Base-by-base conservation (phyloP, 2,888 invertebrate genomes). In the Drosophila merina region DNA sequence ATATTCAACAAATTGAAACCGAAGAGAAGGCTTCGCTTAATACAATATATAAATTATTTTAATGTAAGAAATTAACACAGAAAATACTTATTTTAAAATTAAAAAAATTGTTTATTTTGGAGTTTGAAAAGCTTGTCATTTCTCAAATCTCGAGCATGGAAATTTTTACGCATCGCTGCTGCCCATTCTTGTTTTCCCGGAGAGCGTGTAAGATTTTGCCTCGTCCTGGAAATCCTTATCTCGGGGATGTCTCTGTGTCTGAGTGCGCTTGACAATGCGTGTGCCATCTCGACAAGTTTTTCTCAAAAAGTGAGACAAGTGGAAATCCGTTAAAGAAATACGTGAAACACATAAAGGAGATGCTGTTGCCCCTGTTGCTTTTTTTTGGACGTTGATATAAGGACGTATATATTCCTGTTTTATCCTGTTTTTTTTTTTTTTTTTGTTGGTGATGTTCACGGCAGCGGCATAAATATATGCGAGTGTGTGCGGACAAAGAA, bases 241-340 rank as follows among this genome's bases (percentile, higher is more conserved):
- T 20, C 44, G 28, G 63, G 28, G 40, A 12, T 55, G 57, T 36
- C 40, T 36, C 57, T 70, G 71, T 69, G 75, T 57, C 49, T 72
- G 72, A 76, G 36, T 70, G 63, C 47, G 44, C 40, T 44, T 72
- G 64, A 72, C 71, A 67, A 70, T 59, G 59, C 45, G 60, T 68
- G 74, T 60, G 75, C 71, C 75, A 77, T 82, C 76, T 76, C 71
- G 83, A 77, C 87, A 82, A 87, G 77, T 83, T 87, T 74, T 69
- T 45, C 77, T 85, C 72, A 75, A 79, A 84, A 74, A 72, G 59
- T 72, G 76, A 85, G 83, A 79, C 87, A 85, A 85, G 87, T 85
- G 86, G 78, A 84, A 84, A 85, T 85, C 77, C 87, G 87, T 83
- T 86, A 75, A 84, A 85, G 79, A 82, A 79, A 85, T 77, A 73